Base-by-base conservation (phyloP, 2,113 vertebrate genomes). In the Upupa epops region DNA sequence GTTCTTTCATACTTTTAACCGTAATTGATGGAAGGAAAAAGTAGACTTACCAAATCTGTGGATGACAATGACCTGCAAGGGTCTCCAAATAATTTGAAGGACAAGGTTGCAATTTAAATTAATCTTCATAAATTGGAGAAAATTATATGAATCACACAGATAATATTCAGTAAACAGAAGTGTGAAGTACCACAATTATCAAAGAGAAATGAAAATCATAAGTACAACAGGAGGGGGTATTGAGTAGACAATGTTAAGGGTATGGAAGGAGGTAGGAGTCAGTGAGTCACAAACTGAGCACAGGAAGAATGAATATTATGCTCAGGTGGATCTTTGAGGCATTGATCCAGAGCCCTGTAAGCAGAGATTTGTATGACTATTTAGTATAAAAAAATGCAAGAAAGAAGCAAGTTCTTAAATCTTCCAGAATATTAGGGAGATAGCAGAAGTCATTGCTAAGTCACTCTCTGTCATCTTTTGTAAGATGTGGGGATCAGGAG, bases 41-140 rank as follows among this genome's bases (percentile, higher is more conserved):
- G 63, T 73, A 93, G 93, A 94, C 91, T 92, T 73, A 18, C 45
- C 28, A 75, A 93, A 87, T 51, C 74, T 76, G 74, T 58, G 63
- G 54, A 65, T 92, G 94, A 72, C 93, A 79, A 0, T 32, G 91
- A 94, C 93, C 93, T 54, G 55, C 45, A 79, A 69, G 45, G 54
- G 63, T 11, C 58, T 46, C 58, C 89, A 90, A 82, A 94, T 77
- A 90, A 87, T 89, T 90, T 89, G 84, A 68, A 89, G 91, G 61
- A 79, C 74, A 61, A 89, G 94, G 93, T 95, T 87, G 89, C 70
- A 72, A 95, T 94, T 95, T 87, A 94, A 95, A 95, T 95, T 96
- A 96, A 96, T 94, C 94, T 89, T 21, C 74, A 32, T 69, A 95
- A 94, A 93, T 95, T 90, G 84, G 78, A 93, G 84, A 79, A n/a